Conservation (phyloP, 53 echinoderm and acorn worm genomes). For the Zoroaster sp. region DNA sequence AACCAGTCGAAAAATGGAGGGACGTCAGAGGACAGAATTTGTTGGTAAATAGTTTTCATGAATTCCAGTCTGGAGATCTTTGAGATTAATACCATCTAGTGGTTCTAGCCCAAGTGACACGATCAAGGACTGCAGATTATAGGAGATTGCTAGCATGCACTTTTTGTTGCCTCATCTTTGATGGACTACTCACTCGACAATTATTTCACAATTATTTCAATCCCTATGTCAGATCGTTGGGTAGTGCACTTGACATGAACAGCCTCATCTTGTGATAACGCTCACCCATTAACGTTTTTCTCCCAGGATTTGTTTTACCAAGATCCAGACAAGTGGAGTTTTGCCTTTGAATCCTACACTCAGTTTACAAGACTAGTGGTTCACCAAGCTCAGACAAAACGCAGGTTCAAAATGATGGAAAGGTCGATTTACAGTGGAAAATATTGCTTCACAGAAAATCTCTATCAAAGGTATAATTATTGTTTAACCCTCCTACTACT, state of each 20-base stretch:
- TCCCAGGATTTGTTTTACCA: constrained; percentile 78
- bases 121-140: background rate
- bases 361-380: constrained; percentile 76
- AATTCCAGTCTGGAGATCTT: background rate
- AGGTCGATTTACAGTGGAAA: constrained; percentile 86
- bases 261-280: no score
- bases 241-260: no score
- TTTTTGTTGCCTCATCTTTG: background rate
- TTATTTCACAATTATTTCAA: background rate
- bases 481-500: background rate
- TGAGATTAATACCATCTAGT: background rate
- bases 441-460: constrained; percentile 91
- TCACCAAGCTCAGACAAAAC: constrained; percentile 54
- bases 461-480: constrained; percentile 61
- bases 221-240: background rate
- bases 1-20: constrained; percentile 62
- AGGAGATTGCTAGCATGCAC: background rate
- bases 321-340: constrained; percentile 80
- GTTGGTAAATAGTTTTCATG: constrained; percentile 29
- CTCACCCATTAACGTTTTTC: background rate
- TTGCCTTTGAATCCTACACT: constrained; percentile 86
- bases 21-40: constrained; percentile 58
- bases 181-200: background rate
- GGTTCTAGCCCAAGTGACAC: background rate
- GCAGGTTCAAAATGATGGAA: constrained; percentile 79